Evolutionary conservation across 2,113 vertebrate genomes (phyloP).

Genomic region (Istiophorus platypterus): DNA sequence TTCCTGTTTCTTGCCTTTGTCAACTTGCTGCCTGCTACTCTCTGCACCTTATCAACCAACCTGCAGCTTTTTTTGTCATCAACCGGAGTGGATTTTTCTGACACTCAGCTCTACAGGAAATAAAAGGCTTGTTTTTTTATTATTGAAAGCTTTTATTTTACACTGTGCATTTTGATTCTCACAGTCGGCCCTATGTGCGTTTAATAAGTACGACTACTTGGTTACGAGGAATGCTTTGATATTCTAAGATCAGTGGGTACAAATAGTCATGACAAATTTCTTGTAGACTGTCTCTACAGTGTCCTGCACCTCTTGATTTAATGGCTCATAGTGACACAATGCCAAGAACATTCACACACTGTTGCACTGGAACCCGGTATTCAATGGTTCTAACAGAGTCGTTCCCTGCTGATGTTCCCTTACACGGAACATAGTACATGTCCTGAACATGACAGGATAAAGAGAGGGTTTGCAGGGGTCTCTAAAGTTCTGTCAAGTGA

Average conservation of each 20-base stretch:
- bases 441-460: not conserved
- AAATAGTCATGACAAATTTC: not conserved
- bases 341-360: not conserved
- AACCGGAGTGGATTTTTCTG: not conserved
- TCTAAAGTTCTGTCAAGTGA: not conserved
- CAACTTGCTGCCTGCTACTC: not conserved
- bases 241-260: constrained; percentile 39
- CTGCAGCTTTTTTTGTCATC: not conserved
- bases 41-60: no score
- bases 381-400: not conserved
- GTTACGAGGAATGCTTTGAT: not conserved
- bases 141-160: no score
- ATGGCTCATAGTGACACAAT: constrained; percentile 11
- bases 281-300: not conserved
- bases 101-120: not conserved
- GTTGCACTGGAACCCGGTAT: not conserved
- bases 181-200: not conserved
- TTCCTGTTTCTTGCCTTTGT: not conserved
- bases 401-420: not conserved
- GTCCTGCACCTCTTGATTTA: constrained; percentile 4
- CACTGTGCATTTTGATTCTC: not conserved
- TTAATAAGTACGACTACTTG: not conserved
- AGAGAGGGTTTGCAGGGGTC: constrained; percentile 1
- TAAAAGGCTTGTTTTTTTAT: not conserved
- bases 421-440: not conserved